phyloP scores from a whole-genome alignment of 2,888 invertebrate species.

The Xiphydria camelus region DNA sequence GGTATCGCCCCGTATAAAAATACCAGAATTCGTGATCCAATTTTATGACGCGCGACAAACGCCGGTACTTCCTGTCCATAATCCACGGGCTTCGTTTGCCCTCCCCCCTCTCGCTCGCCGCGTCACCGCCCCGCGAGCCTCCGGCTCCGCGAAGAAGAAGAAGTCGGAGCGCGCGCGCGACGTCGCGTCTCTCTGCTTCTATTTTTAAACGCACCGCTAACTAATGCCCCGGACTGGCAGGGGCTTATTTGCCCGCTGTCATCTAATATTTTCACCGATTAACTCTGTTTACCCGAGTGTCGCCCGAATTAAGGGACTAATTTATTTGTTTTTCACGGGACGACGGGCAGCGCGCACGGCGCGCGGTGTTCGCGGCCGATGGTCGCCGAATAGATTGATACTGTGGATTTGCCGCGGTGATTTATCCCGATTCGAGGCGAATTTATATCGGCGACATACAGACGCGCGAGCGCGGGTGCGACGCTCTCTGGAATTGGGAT shows the following conservation, averaged over 20 bases:
- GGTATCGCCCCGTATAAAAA: constrained; percentile 24
- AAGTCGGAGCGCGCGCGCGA: neutral
- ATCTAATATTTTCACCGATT: constrained; percentile 37
- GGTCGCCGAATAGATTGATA: neutral
- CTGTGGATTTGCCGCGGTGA: neutral
- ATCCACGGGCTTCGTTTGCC: constrained; percentile 40
- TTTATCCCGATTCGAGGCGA: neutral
- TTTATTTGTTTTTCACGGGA: constrained; percentile 32
- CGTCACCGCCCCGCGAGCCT: neutral
- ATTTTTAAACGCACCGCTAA: constrained; percentile 15
- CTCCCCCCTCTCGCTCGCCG: constrained; percentile 1
- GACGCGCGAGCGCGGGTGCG: no score
- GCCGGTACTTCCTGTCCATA: constrained; percentile 37
- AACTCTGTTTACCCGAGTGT: constrained; percentile 34
- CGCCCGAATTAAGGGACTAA: constrained; percentile 31
- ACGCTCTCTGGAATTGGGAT: no score
- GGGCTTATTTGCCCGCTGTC: constrained; percentile 28
- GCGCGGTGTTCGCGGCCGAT: no score
- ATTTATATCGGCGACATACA: no score
- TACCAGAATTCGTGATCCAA: constrained; percentile 44
- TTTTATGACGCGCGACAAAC: constrained; percentile 45
- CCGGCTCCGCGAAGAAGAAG: neutral
- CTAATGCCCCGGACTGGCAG: constrained; percentile 10
- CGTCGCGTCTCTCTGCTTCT: constrained; percentile 1
- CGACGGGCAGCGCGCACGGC: no score